These are phyloP conservation scores for Rosalia funebris DNA, from an alignment of 2,888 invertebrate species.

Conservation along the genomic window DNA sequence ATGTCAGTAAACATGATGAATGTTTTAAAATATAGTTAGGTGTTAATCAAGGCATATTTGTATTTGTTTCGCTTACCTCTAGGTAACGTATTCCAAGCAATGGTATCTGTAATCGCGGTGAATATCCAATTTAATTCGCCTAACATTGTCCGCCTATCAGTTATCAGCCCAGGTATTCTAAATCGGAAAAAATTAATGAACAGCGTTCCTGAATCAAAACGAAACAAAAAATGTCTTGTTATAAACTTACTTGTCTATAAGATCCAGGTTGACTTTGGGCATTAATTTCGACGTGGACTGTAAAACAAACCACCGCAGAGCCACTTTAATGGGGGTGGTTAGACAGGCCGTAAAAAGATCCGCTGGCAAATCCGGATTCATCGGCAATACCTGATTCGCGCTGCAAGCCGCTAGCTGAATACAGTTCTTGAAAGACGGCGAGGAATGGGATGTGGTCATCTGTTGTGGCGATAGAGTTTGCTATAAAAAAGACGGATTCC, in stretches of 20 bases:
- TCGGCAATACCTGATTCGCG: slow-evolving; percentile 92
- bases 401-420: slow-evolving; percentile 97
- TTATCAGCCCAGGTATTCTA: slow-evolving; percentile 94
- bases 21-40: too few relatives aligned
- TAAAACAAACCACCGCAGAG: slow-evolving; percentile 93
- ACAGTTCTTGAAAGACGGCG: slow-evolving; percentile 84
- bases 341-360: slow-evolving; percentile 97
- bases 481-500: slow-evolving; percentile 32
- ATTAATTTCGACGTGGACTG: slow-evolving; percentile 84
- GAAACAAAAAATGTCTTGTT: not conserved
- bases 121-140: slow-evolving; percentile 99
- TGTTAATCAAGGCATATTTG: too few relatives aligned
- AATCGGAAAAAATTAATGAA: slow-evolving; percentile 33
- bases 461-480: slow-evolving; percentile 40
- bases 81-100: slow-evolving; percentile 97
- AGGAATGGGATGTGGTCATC: slow-evolving; percentile 16
- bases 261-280: slow-evolving; percentile 82
- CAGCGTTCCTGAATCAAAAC: too few relatives aligned
- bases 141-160: slow-evolving; percentile 95
- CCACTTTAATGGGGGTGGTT: slow-evolving; percentile 97
- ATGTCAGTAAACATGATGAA: too few relatives aligned
- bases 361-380: slow-evolving; percentile 97
- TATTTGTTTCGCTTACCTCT: slow-evolving; percentile 76
- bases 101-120: slow-evolving; percentile 99
- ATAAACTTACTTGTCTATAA: slow-evolving; percentile 86